Evolutionary conservation across 2,888 invertebrate genomes (phyloP), one percentile per base, ranked within the genome.

Genomic region (Sinodicranocentrus sp.): DNA sequence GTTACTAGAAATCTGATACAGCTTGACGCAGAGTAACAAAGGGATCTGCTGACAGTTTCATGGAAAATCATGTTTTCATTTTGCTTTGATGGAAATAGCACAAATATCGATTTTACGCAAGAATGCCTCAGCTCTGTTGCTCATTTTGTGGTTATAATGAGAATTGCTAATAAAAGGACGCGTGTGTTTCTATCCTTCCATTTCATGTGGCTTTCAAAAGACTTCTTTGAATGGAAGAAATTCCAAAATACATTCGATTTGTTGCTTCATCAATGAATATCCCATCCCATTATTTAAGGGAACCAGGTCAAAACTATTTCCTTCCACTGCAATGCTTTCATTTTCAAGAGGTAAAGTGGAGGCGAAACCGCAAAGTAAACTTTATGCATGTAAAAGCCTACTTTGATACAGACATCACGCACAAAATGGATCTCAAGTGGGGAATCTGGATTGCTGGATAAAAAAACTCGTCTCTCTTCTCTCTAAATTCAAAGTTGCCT

Each of bases 291-390:
- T 5, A 52, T 5, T 8, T 52, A 17, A 13, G 52, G 5, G n/a
- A 39, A 39, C 13, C 39, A 39, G 39, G 39, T 39, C 39, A 39
- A 13, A 39, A 39, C 6, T 39, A 39, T 39, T 39, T 39, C n/a
- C n/a, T 54, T 54, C 54, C 54, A 21, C 3, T 54, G 54, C 54
- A 54, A 17, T 54, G 54, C n/a, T 54, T 54, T 17, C 10, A 8
- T 54, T 17, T 54, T 17, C 5, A 52, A 8, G 6, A 6, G n/a
- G 54, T 6, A 52, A 17, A 52, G 54, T 17, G 54, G 54, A 15
- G 54, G 54, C 5, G 54, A 52, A 52, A 52, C 54, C 54, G n/a
- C 54, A 52, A 52, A 15, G 54, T 52, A 52, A 52, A 52, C 54
- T 52, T 52, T 13, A 17, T 15, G 54, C 19, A 52, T 5, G 6